These are phyloP conservation scores for Himalopsyche japonica DNA, from an alignment of 2,888 invertebrate genomes.

Conservation along the genomic window DNA sequence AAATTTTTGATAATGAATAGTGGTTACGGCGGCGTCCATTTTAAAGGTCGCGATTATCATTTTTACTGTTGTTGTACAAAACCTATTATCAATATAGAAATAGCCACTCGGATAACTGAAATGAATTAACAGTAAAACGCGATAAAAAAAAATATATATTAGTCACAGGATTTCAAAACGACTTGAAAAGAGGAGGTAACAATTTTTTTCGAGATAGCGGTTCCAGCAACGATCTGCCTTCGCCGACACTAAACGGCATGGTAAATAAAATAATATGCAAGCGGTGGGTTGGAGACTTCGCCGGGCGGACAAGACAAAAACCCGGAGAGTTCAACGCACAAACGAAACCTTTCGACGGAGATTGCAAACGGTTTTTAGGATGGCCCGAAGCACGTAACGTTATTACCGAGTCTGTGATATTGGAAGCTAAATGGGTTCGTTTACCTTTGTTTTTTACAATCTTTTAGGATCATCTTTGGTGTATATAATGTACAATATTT, in stretches of 20 bases:
- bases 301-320: constrained; percentile 19
- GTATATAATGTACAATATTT: not conserved
- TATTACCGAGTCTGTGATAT: not conserved
- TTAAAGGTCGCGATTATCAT: too few species aligned
- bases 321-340: constrained; percentile 25
- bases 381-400: not conserved
- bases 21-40: too few species aligned
- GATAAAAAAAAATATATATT: not conserved
- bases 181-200: not conserved
- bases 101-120: not conserved
- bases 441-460: not conserved
- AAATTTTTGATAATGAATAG: too few species aligned
- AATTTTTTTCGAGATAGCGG: not conserved
- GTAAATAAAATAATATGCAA: not conserved
- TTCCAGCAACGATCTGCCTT: not conserved
- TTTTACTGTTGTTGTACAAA: too few species aligned
- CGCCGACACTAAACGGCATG: not conserved
- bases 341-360: constrained; percentile 19
- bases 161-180: not conserved
- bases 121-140: not conserved
- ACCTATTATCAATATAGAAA: too few species aligned
- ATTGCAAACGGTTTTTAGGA: not conserved
- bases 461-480: not conserved
- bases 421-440: not conserved
- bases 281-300: not conserved